A percentile compares a stretch with the other conserved stretches of the same genome.
Conservation (phyloP, 2,113 vertebrate species). For the Thamnophis sirtalis region DNA sequence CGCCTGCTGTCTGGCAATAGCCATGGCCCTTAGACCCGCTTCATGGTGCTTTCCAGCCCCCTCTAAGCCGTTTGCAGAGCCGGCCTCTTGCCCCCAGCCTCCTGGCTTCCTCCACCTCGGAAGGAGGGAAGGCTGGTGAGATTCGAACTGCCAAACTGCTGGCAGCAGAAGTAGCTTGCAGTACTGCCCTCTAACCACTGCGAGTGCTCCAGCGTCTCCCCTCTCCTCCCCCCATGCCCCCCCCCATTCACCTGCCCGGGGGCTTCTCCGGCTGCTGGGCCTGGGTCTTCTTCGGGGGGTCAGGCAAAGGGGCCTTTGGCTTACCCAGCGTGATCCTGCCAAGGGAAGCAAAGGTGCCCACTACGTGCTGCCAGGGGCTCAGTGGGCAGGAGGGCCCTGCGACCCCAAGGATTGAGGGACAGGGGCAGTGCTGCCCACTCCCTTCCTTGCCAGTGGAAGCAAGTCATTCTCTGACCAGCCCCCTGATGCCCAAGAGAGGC, state of each 20-base stretch:
- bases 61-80: too few species aligned
- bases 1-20: background rate
- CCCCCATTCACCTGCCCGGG: background rate
- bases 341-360: background rate
- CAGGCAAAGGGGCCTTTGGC: background rate
- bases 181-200: too few species aligned
- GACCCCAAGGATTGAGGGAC: background rate
- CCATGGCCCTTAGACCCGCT: too few species aligned
- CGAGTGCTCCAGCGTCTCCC: too few species aligned
- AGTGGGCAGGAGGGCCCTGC: background rate
- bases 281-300: background rate
- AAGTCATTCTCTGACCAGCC: background rate
- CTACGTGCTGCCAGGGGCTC: background rate
- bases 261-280: background rate
- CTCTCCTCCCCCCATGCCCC: background rate
- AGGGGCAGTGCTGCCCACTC: background rate
- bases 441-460: background rate
- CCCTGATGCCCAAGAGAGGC: background rate
- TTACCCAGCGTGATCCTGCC: conserved; percentile 3
- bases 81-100: too few species aligned
- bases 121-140: too few species aligned
- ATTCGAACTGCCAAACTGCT: too few species aligned
- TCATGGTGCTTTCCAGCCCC: too few species aligned
- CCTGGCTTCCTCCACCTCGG: too few species aligned
- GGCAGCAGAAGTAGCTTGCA: too few species aligned